Evolutionary conservation across 2,888 invertebrate species (phyloP), one percentile per base, ranked within the genome.

Genomic region (Bombyx huttoni): DNA sequence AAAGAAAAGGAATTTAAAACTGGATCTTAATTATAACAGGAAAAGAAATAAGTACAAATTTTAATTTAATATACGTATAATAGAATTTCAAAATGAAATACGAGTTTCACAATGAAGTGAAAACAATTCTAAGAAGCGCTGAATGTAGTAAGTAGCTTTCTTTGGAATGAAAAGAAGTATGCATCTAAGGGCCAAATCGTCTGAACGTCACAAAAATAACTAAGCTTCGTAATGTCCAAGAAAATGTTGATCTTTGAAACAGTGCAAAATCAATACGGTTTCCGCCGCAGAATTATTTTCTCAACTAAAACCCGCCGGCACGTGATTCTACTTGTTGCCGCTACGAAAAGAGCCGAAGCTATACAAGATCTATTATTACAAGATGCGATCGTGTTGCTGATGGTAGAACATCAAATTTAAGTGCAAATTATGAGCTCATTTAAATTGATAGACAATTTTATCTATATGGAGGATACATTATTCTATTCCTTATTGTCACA

Each of bases 271-370:
- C 86, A 82, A 87, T 87, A 86, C 68, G 61, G 67, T 61, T 64
- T 62, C 73, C 70, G 79, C 76, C 70, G 74, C 71, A 67, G 62
- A 78, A 79, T 81, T 77, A 81, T 78, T 80, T 83, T 78, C 76
- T 68, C 70, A 69, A 67, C 74, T 70, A 74, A 80, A 81, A 78
- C 81, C 75, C 63, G 58, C 70, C 68, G 69, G 85, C 86, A 86
- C 87, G 86, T 87, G 87, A 85, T 81, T 73, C 81, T 78, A 87
- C 87, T 87, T 87, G 87, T 88, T 87, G 86, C 87, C 78, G 73
- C 62, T 61, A 54, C 54, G 60, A 60, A 62, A 59, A 65, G 66
- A 68, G 68, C 68, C 65, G 62, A 63, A 61, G 64, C 62, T 68
- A 50, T 8, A 13, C 33, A 50, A n/a, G n/a, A n/a, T 33, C 33